These are phyloP conservation scores for Chalcis sispes DNA, from an alignment of 2,888 invertebrate genomes.

Conservation along the genomic window DNA sequence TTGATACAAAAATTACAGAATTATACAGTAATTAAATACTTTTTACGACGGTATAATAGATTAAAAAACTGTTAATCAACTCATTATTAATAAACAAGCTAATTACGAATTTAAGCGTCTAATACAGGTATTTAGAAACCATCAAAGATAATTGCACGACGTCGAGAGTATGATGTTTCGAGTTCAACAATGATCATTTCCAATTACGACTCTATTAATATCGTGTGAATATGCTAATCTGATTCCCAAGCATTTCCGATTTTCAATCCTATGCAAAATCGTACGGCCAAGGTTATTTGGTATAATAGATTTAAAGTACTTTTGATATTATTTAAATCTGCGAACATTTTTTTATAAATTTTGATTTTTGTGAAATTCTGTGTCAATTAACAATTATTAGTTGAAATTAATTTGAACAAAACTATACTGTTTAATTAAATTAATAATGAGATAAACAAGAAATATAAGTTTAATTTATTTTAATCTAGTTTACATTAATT, in stretches of 20 bases:
- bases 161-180: background rate
- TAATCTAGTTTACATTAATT: too few relatives aligned
- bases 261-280: conserved; percentile 22
- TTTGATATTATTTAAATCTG: too few relatives aligned
- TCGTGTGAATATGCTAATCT: conserved; percentile 44
- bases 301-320: background rate
- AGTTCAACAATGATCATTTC: conserved; percentile 22
- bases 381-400: too few relatives aligned
- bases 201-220: conserved; percentile 9
- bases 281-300: conserved; percentile 18
- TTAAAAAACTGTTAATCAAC: background rate
- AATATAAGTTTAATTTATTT: too few relatives aligned
- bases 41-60: too few relatives aligned
- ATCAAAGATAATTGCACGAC: conserved; percentile 7
- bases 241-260: conserved; percentile 25
- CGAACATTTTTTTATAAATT: too few relatives aligned
- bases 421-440: too few relatives aligned
- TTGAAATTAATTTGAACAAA: too few relatives aligned
- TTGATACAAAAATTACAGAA: too few relatives aligned
- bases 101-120: background rate
- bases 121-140: background rate
- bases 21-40: too few relatives aligned
- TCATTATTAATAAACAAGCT: background rate
- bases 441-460: background rate
- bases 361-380: too few relatives aligned